Evolutionary conservation across 2,888 invertebrate species (phyloP).

Genomic region (Priocnemis perturbator): DNA sequence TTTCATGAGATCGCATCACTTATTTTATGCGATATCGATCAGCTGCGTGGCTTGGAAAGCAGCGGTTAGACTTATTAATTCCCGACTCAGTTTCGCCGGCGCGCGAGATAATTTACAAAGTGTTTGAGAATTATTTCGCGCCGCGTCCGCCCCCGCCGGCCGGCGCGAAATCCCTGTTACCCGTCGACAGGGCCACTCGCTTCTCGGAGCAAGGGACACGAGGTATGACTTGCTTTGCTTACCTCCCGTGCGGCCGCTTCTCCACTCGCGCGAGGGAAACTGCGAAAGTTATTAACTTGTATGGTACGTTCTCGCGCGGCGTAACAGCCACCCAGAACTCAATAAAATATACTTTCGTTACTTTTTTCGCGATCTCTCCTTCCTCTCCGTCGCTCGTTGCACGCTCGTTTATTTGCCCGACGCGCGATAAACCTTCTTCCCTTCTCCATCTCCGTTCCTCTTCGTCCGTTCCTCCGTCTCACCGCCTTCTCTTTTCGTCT

Average conservation of each 20-base stretch:
- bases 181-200: neutral
- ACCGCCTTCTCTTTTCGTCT: conserved; percentile 7
- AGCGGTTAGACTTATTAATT: conserved; percentile 20
- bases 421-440: conserved; percentile 49
- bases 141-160: too few species aligned
- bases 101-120: conserved; percentile 10
- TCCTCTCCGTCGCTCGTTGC: conserved; percentile 24
- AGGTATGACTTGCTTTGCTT: neutral
- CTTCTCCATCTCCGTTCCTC: neutral
- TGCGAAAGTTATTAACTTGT: conserved; percentile 54
- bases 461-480: conserved; percentile 3
- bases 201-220: neutral
- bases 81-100: neutral
- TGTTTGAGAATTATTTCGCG: conserved; percentile 11
- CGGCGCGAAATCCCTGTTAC: conserved; percentile 10
- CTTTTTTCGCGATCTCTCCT: conserved; percentile 47
- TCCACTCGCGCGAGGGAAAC: conserved; percentile 42
- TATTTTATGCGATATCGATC: neutral
- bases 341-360: conserved; percentile 56
- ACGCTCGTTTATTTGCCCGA: conserved; percentile 49
- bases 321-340: conserved; percentile 44
- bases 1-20: too few species aligned
- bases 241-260: neutral
- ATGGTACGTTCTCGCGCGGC: conserved; percentile 49
- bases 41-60: conserved; percentile 11